Evolutionary conservation across 2,113 vertebrate genomes (phyloP).

Genomic region (Gorilla gorilla): DNA sequence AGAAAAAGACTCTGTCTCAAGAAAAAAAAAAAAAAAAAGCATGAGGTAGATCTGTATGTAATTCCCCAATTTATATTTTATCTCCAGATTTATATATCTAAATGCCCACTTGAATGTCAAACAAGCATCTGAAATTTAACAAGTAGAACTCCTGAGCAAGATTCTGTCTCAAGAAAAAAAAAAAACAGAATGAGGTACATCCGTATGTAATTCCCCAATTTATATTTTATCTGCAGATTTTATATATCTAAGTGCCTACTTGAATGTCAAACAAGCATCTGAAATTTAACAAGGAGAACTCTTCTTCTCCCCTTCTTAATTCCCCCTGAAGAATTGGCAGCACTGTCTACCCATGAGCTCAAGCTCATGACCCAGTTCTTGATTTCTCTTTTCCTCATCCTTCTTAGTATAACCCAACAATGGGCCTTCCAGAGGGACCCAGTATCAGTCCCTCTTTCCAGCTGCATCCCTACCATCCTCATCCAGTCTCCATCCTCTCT

Average conservation of each 20-base stretch:
- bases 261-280: not conserved
- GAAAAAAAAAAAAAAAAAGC: not conserved
- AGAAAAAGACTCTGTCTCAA: too few species aligned
- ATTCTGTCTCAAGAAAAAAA: too few species aligned
- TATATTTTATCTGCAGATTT: not conserved
- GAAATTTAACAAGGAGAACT: too few species aligned
- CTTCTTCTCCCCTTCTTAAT: not conserved
- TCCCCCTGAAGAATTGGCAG: not conserved
- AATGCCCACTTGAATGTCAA: not conserved
- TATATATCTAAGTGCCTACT: not conserved
- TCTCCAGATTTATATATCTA: not conserved
- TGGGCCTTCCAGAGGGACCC: not conserved
- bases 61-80: not conserved
- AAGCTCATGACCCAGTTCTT: not conserved
- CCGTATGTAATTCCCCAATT: not conserved
- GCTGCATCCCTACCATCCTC: not conserved
- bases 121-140: too few species aligned
- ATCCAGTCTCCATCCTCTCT: not conserved
- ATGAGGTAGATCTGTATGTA: not conserved
- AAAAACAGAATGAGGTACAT: not conserved
- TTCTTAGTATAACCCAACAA: not conserved
- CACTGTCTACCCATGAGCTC: not conserved
- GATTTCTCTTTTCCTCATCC: not conserved
- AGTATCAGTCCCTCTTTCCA: not conserved
- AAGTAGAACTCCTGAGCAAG: too few species aligned